These are phyloP conservation scores for Brachyalestes nurse DNA, from an alignment of 2,797 vertebrate species.

Conservation along the genomic window DNA sequence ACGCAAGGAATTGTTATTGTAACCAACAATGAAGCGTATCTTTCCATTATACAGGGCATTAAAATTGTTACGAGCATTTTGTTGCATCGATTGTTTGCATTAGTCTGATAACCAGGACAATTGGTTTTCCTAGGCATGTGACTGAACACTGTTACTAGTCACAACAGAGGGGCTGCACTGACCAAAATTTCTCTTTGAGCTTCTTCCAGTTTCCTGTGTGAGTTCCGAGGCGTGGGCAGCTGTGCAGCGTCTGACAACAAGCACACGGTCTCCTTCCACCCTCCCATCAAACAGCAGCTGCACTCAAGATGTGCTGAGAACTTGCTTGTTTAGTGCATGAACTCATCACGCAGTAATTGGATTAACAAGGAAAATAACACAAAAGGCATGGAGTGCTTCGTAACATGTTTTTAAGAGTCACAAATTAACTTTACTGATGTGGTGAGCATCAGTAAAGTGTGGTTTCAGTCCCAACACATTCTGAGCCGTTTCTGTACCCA, in stretches of 20 bases:
- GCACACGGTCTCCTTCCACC: not conserved
- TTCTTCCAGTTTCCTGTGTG: constrained; percentile 14
- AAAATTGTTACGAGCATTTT: too few relatives aligned
- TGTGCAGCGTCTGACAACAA: not conserved
- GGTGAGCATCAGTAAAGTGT: not conserved
- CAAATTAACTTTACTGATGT: not conserved
- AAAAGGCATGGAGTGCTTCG: not conserved
- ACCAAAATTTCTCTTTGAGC: constrained; percentile 24
- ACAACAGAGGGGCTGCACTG: not conserved
- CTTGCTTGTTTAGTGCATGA: not conserved
- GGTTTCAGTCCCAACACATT: not conserved
- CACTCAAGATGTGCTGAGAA: constrained; percentile 6
- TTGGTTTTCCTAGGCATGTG: not conserved
- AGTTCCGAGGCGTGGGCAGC: constrained; percentile 2
- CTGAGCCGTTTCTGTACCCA: not conserved
- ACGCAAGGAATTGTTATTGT: too few relatives aligned
- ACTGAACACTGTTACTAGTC: not conserved
- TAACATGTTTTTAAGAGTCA: not conserved
- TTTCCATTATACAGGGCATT: too few relatives aligned
- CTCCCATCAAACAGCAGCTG: constrained; percentile 7
- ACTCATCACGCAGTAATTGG: not conserved
- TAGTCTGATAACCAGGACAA: not conserved
- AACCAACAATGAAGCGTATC: too few relatives aligned
- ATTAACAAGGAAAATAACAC: not conserved
- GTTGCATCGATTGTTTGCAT: too few relatives aligned